Base-by-base conservation (phyloP, 1,140 invertebrate genomes). In the Agrypnia vestita region DNA sequence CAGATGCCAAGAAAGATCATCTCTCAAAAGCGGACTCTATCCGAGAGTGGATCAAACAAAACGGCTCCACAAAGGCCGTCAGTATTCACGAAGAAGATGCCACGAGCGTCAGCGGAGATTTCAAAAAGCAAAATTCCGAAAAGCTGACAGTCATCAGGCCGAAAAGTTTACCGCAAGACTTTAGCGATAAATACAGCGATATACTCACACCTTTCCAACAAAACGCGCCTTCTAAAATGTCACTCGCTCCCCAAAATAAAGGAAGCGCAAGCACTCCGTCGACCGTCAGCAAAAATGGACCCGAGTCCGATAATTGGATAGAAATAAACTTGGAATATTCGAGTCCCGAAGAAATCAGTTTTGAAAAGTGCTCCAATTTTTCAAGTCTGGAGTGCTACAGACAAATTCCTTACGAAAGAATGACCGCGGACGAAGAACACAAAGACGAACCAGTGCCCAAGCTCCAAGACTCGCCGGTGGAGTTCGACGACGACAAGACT, bases 281-380 rank as follows among this genome's bases (percentile, higher is more conserved):
- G 7, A 81, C 82, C 1, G 71, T 79, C 21, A 75, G 79, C 64
- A 81, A 81, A 77, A 80, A 80, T 51, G 78, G 84, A 0, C 85
- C 84, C 0, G 87, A 86, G 79, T 86, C 86, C 0, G 90, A 89
- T 81, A 91, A 90, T 56, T 91, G 90, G 90, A 91, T 90, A 0
- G 91, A 91, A 85, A 91, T 88, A 61, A 87, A 87, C 84, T 80
- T 88, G 77, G 90, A 91, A 76, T 89, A 89, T 80, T 91, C 90
- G 53, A 91, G 90, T 82, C 90, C 90, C 0, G 90, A 91, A 77
- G 90, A 91, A 83, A 81, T 89, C 64, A 89, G 89, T 73, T 90
- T 90, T 83, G 88, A 89, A 69, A 88, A 88, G 51, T 90, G 89
- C 51, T 90, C 88, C 12, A 84, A 84, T 59, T 84, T 84, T 62